Evolutionary conservation across 1,140 invertebrate species (phyloP), one percentile per base, ranked within the genome.

Genomic region (Diorhabda elongata): DNA sequence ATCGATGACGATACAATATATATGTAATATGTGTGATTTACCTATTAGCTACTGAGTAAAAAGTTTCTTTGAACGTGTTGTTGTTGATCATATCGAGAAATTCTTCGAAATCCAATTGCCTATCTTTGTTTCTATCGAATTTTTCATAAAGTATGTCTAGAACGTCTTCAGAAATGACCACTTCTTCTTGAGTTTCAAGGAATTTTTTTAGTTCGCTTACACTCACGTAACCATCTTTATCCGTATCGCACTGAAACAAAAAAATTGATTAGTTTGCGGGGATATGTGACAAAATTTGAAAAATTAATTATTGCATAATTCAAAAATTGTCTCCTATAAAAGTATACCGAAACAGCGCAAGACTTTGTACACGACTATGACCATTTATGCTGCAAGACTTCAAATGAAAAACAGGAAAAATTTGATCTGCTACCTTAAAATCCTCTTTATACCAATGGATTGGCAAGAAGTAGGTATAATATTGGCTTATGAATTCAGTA

Each of bases 41-140:
- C 71, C 69, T 57, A 60, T 68, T 68, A 68, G 67, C 68, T 42
- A 70, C 63, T 47, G 70, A 70, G 57, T 86, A 84, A 78, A 87
- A 87, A 64, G 86, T 79, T 67, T 85, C 81, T 77, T 87, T 83
- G 75, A 87, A 84, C 71, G 88, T 86, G 65, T 89, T 83, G 68
- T 83, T 82, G 77, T 86, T 83, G 75, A 92, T 90, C 90, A 95
- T 91, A 9, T 85, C 82, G 44, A 92, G 86, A 77, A 95, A 95
- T 83, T 95, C 92, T 41, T 87, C 83, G 76, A 90, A 93, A 75
- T 90, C 88, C 64, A 95, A 79, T 58, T 87, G 86, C 1, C 91
- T 90, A 73, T 91, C 88, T 74, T 88, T 85, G 79, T 94, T 87
- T 9, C 83, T 78, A 81, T 95, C 92, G 7, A 88, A 88, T 67